Evolutionary conservation across 2,113 vertebrate species (phyloP).

Genomic region (Odontophorus gujanensis): DNA sequence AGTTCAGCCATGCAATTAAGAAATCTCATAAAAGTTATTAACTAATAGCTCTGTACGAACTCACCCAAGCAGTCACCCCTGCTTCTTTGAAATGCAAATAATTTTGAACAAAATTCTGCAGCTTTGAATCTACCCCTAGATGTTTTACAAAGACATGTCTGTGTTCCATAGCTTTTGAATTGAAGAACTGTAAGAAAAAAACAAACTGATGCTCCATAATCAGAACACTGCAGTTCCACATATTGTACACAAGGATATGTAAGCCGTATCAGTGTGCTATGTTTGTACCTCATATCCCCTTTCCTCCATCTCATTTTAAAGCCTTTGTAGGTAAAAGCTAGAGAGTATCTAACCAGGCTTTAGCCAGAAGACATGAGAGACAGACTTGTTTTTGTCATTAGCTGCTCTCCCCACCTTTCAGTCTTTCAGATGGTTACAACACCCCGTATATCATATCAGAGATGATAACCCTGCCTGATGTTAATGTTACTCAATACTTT

Average conservation of each 20-base stretch:
- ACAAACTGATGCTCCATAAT: accelerated
- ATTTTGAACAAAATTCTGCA: constrained; percentile 2
- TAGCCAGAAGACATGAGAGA: background rate
- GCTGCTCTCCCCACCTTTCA: background rate
- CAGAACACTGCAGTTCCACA: background rate
- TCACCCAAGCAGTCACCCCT: constrained; percentile 31
- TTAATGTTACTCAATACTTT: background rate
- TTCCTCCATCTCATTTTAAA: background rate
- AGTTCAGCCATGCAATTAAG: constrained; percentile 56
- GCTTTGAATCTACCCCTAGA: constrained; percentile 27
- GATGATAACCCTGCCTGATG: background rate
- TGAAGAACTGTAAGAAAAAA: background rate
- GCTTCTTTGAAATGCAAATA: constrained; percentile 70
- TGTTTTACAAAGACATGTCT: background rate
- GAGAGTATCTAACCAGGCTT: background rate
- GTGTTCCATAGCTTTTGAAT: background rate
- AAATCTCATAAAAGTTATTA: constrained; percentile 68
- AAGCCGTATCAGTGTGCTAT: background rate
- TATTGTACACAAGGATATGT: background rate
- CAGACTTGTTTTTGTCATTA: background rate
- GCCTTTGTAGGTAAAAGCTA: background rate
- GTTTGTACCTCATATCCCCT: background rate
- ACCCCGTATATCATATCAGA: background rate
- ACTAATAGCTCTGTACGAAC: constrained; percentile 54
- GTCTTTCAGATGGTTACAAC: background rate